Evolutionary conservation across 2,113 vertebrate genomes (phyloP).

Genomic region (Sinocyclocheilus anshuiensis): DNA sequence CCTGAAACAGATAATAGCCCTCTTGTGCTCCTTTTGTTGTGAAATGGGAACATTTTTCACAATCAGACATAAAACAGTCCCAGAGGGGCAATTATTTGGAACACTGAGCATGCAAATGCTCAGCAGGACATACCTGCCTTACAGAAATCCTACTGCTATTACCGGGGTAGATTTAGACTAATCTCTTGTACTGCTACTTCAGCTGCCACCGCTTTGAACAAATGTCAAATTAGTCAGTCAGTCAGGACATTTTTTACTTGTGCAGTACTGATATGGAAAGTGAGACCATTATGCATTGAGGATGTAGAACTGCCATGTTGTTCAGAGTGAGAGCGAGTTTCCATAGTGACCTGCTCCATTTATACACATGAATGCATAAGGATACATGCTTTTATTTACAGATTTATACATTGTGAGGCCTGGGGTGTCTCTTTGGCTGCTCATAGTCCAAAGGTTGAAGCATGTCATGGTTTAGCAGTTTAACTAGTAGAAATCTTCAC

Average conservation of each 20-base stretch:
- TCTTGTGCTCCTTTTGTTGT: slow-evolving; percentile 48
- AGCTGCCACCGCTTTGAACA: neutral
- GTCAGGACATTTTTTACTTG: slow-evolving; percentile 7
- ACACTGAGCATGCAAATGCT: slow-evolving; percentile 42
- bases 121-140: slow-evolving; percentile 31
- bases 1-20: slow-evolving; percentile 35
- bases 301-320: neutral
- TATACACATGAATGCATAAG: neutral
- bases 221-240: slow-evolving; percentile 27
- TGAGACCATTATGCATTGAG: neutral
- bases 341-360: neutral
- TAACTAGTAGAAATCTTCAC: slow-evolving; percentile 48
- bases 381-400: neutral
- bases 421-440: slow-evolving; percentile 7
- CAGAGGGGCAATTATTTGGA: slow-evolving; percentile 49
- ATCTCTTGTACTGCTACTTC: slow-evolving; percentile 17
- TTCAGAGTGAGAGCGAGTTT: neutral
- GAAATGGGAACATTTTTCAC: slow-evolving; percentile 46
- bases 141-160: slow-evolving; percentile 31
- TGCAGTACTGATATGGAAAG: neutral
- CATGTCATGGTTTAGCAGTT: slow-evolving; percentile 4
- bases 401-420: slow-evolving; percentile 36
- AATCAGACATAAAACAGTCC: slow-evolving; percentile 50
- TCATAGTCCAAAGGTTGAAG: slow-evolving; percentile 38
- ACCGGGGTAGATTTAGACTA: slow-evolving; percentile 13